Percentiles rank a stretch among this genome's conserved stretches.
Conservation (phyloP, 2,797 vertebrate genomes). For the Cheirogaleus major region DNA sequence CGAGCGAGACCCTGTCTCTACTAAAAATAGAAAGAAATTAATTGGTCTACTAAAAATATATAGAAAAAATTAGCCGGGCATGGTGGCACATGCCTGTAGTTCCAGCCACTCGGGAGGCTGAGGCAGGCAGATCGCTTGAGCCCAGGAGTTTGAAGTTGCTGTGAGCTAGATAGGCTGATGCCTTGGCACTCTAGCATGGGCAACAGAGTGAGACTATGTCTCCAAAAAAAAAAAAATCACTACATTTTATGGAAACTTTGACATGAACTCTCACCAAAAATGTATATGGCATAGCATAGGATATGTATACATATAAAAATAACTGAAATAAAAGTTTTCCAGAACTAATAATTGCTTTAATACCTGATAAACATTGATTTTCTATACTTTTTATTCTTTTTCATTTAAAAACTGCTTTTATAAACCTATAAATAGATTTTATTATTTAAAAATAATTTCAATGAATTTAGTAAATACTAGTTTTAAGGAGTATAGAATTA, state of each 20-base stretch:
- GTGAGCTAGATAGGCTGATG: too few species aligned
- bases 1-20: too few species aligned
- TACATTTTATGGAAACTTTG: background rate
- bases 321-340: background rate
- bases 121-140: too few species aligned
- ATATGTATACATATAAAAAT: background rate
- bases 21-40: too few species aligned
- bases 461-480: background rate
- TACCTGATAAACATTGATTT: background rate
- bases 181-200: too few species aligned
- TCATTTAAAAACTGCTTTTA: conserved; percentile 18
- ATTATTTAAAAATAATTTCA: background rate
- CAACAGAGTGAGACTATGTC: too few species aligned
- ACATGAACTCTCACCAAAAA: background rate
- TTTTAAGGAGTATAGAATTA: background rate
- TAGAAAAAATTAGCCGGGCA: too few species aligned
- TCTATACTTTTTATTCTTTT: background rate
- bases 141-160: too few species aligned
- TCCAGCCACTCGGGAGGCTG: too few species aligned
- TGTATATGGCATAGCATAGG: background rate
- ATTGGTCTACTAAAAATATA: too few species aligned
- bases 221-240: too few species aligned
- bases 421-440: conserved; percentile 3
- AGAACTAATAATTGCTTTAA: background rate
- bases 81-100: too few species aligned